Conservation (phyloP, 2,797 vertebrate genomes). For the Sarcoramphus papa region DNA sequence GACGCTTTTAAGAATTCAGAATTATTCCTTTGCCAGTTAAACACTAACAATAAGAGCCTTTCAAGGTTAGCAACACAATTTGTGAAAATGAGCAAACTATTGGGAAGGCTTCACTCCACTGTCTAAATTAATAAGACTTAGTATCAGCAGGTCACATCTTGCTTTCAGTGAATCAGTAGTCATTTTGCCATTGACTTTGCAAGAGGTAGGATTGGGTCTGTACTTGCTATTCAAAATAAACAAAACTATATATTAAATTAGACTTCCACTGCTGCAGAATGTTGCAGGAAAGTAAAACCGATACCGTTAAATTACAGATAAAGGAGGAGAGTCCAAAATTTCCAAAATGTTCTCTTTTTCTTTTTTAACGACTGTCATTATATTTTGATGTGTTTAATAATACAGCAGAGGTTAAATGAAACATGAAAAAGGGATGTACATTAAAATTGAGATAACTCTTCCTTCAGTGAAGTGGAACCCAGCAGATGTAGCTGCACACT, state of each 20-base stretch:
- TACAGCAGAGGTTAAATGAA: slow-evolving; percentile 82
- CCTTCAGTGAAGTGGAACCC: slow-evolving; percentile 83
- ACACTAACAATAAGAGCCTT: background rate
- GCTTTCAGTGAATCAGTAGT: background rate
- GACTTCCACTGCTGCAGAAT: slow-evolving; percentile 38
- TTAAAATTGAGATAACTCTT: slow-evolving; percentile 83
- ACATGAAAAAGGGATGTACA: slow-evolving; percentile 80
- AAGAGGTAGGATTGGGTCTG: background rate
- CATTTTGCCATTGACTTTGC: background rate
- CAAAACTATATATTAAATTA: slow-evolving; percentile 32
- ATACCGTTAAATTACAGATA: slow-evolving; percentile 59
- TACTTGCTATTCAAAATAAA: slow-evolving; percentile 11
- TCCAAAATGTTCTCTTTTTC: slow-evolving; percentile 62
- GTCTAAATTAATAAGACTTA: background rate
- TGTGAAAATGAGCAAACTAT: slow-evolving; percentile 23
- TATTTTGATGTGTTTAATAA: slow-evolving; percentile 80
- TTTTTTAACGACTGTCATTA: slow-evolving; percentile 68
- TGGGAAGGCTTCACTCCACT: slow-evolving; percentile 13
- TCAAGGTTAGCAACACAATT: slow-evolving; percentile 1
- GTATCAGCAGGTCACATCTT: background rate
- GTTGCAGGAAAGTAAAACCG: slow-evolving; percentile 48
- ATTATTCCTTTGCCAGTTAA: background rate
- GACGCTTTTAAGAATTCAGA: background rate
- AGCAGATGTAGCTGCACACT: slow-evolving; percentile 80
- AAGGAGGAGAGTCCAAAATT: slow-evolving; percentile 66